Base-by-base conservation (phyloP, 1,140 invertebrate species). In the Chrysomallon squamiferum region DNA sequence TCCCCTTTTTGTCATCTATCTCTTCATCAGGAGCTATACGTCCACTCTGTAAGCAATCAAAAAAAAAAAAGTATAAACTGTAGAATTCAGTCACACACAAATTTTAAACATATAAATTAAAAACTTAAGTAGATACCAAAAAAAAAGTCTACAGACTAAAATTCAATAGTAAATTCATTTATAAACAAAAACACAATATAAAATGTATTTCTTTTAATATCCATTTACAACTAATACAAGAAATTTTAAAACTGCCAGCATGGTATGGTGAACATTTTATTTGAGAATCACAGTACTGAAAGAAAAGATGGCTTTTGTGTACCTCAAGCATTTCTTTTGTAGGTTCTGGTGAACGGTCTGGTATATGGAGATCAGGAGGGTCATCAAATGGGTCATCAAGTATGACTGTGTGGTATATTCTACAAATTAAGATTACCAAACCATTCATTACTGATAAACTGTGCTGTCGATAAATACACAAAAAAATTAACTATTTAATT, bases 381-480 rank as follows among this genome's bases (percentile, higher is more conserved):
- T 99, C 96, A 72, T 92, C 92, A 85, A 92, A 99, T 0, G 98
- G 98, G 88, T 99, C 98, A 81, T 98, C 93, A 9, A 99, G 86
- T 35, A 99, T 89, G 6, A 99, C 92, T 0, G 97, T 99, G 82
- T 99, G 98, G 1, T 95, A 96, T 65, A 99, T 97, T 71, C 96
- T 89, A 69, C 50, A 84, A 76, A 68, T 18, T 25, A 5, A 56
- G 32, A 29, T 6, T 18, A 69, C 65, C 73, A 56, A 61, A 64
- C 59, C 18, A n/a, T n/a, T n/a, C n/a, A n/a, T n/a, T n/a, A n/a
- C n/a, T n/a, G n/a, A n/a, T n/a, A n/a, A n/a, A n/a, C n/a, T n/a
- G n/a, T n/a, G n/a, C n/a, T n/a, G n/a, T n/a, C n/a, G n/a, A n/a
- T n/a, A n/a, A n/a, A n/a, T n/a, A n/a, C n/a, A n/a, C n/a, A n/a